Evolutionary conservation across 2,113 vertebrate genomes (phyloP).

Genomic region (Calyptommatus sinebrachiatus): DNA sequence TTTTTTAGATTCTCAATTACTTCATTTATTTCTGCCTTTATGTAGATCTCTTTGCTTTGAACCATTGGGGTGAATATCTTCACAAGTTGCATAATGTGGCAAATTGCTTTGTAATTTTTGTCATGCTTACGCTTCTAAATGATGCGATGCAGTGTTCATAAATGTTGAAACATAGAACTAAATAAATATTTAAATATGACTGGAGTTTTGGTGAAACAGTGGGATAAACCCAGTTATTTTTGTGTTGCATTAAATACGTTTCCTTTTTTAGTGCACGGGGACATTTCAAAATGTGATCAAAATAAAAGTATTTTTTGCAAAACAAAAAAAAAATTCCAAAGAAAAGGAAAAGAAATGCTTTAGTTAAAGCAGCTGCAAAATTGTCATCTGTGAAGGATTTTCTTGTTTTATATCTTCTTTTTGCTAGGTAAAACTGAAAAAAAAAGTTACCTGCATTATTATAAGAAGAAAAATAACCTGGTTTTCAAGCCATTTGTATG

Average conservation of each 20-base stretch:
- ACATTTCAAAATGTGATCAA: too few relatives aligned
- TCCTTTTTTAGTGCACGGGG: too few relatives aligned
- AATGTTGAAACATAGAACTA: slow-evolving; percentile 16
- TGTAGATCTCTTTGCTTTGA: neutral
- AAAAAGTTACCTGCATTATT: neutral
- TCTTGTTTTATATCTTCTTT: fast-evolving
- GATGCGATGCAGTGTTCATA: neutral
- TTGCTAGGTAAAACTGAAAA: neutral
- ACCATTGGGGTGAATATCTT: neutral
- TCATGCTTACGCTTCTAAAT: slow-evolving; percentile 29
- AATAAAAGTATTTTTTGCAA: neutral
- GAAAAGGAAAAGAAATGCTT: neutral
- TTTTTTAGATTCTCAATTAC: too few relatives aligned
- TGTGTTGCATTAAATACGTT: slow-evolving; percentile 13
- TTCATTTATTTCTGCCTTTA: too few relatives aligned
- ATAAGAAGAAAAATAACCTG: neutral
- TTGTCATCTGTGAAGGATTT: neutral
- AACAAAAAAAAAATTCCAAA: too few relatives aligned
- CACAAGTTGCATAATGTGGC: slow-evolving; percentile 11
- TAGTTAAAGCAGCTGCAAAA: slow-evolving; percentile 14
- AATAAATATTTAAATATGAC: neutral
- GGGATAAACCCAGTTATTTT: neutral
- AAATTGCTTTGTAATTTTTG: slow-evolving; percentile 40
- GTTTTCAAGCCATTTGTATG: slow-evolving; percentile 1
- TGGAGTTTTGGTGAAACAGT: neutral